Percentiles rank a stretch among this genome's conserved stretches.
phyloP scores from a whole-genome alignment of 1,140 invertebrate genomes.

The Pteromalus puparum region DNA sequence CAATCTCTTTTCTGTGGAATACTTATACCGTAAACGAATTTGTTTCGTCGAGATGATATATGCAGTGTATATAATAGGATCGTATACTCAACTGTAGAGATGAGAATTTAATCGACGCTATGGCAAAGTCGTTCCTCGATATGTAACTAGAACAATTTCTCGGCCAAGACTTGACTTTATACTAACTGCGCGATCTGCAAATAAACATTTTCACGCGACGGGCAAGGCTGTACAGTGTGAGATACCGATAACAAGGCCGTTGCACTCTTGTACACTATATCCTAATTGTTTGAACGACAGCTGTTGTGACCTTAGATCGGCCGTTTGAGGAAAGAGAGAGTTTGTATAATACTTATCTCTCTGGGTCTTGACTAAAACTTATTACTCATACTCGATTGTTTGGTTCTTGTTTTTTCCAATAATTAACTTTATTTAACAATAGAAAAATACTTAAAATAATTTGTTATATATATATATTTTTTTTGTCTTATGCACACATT shows the following conservation, averaged over 20 bases:
- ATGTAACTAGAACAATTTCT: background rate
- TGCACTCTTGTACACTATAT: background rate
- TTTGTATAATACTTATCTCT: background rate
- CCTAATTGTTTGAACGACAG: background rate
- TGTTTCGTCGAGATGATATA: no score
- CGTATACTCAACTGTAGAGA: no score
- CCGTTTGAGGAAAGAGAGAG: background rate
- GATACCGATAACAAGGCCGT: slow-evolving; percentile 25
- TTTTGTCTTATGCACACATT: slow-evolving; percentile 8
- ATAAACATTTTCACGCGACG: background rate
- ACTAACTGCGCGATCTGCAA: background rate
- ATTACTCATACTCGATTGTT: background rate
- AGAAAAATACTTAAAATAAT: slow-evolving; percentile 29
- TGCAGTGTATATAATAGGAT: no score
- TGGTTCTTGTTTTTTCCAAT: background rate
- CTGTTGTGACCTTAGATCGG: background rate
- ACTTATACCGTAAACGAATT: no score
- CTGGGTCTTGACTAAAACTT: background rate
- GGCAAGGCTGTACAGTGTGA: background rate
- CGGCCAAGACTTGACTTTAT: slow-evolving; percentile 10
- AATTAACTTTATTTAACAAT: slow-evolving; percentile 32
- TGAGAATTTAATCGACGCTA: no score
- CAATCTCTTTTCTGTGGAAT: no score
- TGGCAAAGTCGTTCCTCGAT: background rate
- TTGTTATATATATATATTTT: background rate